Evolutionary conservation across 2,113 vertebrate species (phyloP), one percentile per base, ranked within the genome.

Genomic region (Sinocyclocheilus rhinocerous): DNA sequence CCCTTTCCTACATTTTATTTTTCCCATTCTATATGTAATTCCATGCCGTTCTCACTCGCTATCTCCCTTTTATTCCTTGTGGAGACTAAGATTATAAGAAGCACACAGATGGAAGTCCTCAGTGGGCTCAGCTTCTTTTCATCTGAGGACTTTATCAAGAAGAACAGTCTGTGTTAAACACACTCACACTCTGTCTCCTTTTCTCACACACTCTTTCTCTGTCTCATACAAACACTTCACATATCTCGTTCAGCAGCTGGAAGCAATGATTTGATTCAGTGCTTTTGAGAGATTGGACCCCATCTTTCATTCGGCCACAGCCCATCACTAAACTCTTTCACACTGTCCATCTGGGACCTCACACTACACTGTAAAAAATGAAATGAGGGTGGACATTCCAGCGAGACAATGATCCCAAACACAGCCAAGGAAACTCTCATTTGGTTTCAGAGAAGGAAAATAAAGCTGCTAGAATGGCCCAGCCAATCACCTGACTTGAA

Each of bases 231-330:
- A 50, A 85, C 73, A n/a, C 33, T 63, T 36, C 52, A 85, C 78
- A 48, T 82, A 89, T 86, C 84, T 90, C 70, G 36, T 83, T 76
- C 84, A 86, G 83, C 91, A 92, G 89, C 90, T 90, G 87, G 65
- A 81, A 11, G 84, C 81, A 84, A 87, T 86, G 90, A 92, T 92
- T 93, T 92, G 89, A 92, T 89, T 91, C 90, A 92, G 89, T 90
- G 86, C 86, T 91, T 92, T 84, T 88, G 69, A 85, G 67, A 90
- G 89, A 85, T 84, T 76, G 83, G 86, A 86, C 72, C 87, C 88
- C 63, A 76, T 87, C 88, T 82, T 87, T 90, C 87, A 88, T 86
- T 90, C 67, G 79, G 55, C 82, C 69, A 13, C 33, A 86, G 87
- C 76, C 90, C 65, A 36, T 88, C 88, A 76, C 86, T 77, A 89